Conservation (phyloP, 23 tunicate species). For the Ascidia mentula region DNA sequence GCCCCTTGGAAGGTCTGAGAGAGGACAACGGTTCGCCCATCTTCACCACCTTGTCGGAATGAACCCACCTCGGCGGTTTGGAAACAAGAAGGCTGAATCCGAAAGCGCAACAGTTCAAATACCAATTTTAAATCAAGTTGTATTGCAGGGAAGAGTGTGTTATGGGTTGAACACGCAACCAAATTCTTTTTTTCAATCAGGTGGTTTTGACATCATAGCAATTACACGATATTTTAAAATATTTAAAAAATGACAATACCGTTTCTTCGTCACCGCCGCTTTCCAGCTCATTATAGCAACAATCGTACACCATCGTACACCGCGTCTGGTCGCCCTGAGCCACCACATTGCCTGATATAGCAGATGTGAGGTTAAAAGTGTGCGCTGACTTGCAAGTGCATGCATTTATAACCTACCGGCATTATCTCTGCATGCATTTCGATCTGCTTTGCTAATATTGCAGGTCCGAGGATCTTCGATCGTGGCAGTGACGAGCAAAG, state of each 20-base stretch:
- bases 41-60: neutral
- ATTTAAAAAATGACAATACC: neutral
- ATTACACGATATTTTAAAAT: neutral
- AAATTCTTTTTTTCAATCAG: neutral
- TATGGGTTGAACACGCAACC: too few relatives aligned
- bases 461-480: neutral
- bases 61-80: neutral
- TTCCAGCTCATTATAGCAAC: constrained; percentile 35
- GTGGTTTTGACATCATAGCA: neutral
- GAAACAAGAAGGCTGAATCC: constrained; percentile 25
- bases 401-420: neutral
- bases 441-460: neutral
- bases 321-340: constrained; percentile 29
- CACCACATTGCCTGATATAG: constrained; percentile 12
- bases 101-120: neutral
- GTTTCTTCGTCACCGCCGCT: neutral
- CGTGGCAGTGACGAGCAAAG: neutral
- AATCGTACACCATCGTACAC: constrained; percentile 9
- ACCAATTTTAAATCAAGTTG: too few relatives aligned
- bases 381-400: too few relatives aligned
- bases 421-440: neutral
- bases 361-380: neutral
- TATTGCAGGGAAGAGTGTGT: too few relatives aligned
- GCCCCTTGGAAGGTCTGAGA: constrained; percentile 7
- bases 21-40: neutral